Evolutionary conservation across 92 coral and sea anemone species (phyloP).

Genomic region (Diadumene lineata): DNA sequence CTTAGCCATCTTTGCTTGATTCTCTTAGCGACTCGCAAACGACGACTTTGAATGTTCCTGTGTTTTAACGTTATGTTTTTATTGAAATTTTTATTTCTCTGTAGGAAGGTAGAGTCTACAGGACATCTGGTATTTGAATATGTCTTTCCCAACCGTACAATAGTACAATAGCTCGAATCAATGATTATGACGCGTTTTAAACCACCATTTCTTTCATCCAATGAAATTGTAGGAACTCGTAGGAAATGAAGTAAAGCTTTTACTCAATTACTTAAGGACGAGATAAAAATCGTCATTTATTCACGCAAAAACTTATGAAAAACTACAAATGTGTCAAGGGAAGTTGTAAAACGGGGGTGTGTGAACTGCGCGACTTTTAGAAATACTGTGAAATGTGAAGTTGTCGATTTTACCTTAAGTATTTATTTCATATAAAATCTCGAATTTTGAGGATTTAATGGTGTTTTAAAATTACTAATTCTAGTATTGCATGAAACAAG

Average conservation of each 20-base stretch:
- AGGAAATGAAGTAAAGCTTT: conserved; percentile 1
- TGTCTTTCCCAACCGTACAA: not conserved
- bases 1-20: too few species aligned
- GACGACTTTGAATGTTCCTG: not conserved
- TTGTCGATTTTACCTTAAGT: too few species aligned
- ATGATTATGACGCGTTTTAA: not conserved
- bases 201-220: not conserved
- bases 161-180: not conserved
- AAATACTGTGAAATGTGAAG: too few species aligned
- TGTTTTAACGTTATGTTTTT: conserved; percentile 11
- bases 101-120: conserved; percentile 5
- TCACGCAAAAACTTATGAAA: not conserved
- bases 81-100: conserved; percentile 5
- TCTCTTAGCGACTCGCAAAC: too few species aligned
- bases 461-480: too few species aligned
- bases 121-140: conserved; percentile 10
- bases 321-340: not conserved
- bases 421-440: too few species aligned
- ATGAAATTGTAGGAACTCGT: not conserved
- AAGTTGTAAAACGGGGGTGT: not conserved
- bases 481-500: too few species aligned
- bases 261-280: not conserved
- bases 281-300: not conserved
- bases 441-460: too few species aligned
- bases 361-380: too few species aligned